Conservation (phyloP, 2,113 vertebrate species). For the Nothobranchius kuhntae region DNA sequence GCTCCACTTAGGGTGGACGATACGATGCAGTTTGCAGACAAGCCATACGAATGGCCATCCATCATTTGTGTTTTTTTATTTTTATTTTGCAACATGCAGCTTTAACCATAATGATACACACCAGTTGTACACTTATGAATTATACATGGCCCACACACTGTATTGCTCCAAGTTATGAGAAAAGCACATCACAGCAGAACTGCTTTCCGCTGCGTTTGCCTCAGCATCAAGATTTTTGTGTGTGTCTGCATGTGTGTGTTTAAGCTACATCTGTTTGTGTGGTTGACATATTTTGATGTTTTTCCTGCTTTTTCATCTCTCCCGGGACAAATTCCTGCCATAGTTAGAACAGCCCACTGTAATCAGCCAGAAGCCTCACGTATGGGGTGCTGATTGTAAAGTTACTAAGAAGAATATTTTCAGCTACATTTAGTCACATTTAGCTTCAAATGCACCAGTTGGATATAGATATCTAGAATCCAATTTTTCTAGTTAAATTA, state of each 20-base stretch:
- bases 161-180: conserved; percentile 42
- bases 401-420: too few relatives aligned
- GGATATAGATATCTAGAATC: too few relatives aligned
- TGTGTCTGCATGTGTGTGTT: background rate
- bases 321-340: conserved; percentile 47
- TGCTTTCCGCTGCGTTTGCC: conserved; percentile 34
- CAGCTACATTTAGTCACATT: too few relatives aligned
- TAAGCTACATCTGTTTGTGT: conserved; percentile 33
- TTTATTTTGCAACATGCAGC: conserved; percentile 26
- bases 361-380: conserved; percentile 18
- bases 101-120: conserved; percentile 55
- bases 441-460: too few relatives aligned
- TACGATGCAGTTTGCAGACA: conserved; percentile 9
- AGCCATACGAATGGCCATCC: conserved; percentile 9
- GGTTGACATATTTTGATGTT: conserved; percentile 43
- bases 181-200: conserved; percentile 45
- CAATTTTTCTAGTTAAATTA: too few relatives aligned
- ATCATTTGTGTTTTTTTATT: conserved; percentile 10
- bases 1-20: conserved; percentile 17
- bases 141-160: conserved; percentile 47
- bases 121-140: conserved; percentile 62
- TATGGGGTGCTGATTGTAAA: too few relatives aligned
- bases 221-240: conserved; percentile 23
- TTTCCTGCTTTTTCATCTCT: conserved; percentile 16
- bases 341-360: conserved; percentile 22